Evolutionary conservation across 2,113 vertebrate genomes (phyloP), one percentile per base, ranked within the genome.

Genomic region (Poecile atricapillus): DNA sequence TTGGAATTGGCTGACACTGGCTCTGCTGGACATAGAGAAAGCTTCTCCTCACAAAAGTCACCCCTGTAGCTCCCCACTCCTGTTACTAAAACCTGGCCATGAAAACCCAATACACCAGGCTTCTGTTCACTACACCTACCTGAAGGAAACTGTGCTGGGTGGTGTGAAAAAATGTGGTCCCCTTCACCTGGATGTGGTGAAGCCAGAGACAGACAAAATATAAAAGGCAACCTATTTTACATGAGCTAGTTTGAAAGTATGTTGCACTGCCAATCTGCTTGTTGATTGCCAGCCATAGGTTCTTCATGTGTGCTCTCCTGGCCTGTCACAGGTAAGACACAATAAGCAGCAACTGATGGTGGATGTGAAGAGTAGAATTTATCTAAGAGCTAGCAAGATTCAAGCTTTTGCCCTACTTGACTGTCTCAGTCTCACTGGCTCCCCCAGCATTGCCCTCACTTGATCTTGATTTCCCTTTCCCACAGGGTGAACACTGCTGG

Each of bases 401-500:
- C 60, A 81, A 52, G 44, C 17, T 59, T 94, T 69, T 74, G 8
- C 21, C 23, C 39, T 83, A 12, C 39, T 16, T 63, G 37, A 35
- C 23, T 69, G 8, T 35, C 10, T 84, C 39, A 55, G 14, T 20
- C 15, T 28, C 14, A 24, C 17, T 69, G 10, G 1, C 17, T 74
- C 7, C 20, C 10, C 3, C 35, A 81, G 9, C 0, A 0, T 30
- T 59, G 21, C 0, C 0, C 6, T 59, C 8, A 39, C 10, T 41
- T 25, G 20, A 15, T 63, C 43, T 56, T 0, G 1, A 31, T 8
- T 69, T 79, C 24, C 7, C 9, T 67, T 71, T 30, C 9, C 35
- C 0, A 0, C 19, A 23, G 10, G 5, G 13, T 3, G 2, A 35
- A 33, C 11, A 1, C 25, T 67, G 37, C 11, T 70, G 8, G 75